Evolutionary conservation across 2,797 vertebrate genomes (phyloP), one percentile per base, ranked within the genome.

Genomic region (Cynodonichthys magdalenae): DNA sequence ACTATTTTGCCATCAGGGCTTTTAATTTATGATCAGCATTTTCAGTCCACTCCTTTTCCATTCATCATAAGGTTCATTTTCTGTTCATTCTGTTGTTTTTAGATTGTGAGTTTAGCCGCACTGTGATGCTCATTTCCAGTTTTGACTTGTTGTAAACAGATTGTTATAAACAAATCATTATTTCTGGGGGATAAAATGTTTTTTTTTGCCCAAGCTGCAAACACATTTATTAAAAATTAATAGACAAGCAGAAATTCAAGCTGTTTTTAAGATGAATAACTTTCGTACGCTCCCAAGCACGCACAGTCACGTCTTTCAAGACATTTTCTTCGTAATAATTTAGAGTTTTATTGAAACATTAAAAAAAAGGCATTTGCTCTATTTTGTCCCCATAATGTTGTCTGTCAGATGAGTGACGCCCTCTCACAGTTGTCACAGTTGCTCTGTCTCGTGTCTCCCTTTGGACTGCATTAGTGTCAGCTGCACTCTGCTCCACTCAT

Each of bases 401-500:
- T 76, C 75, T 90, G 82, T 90, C 85, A 84, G 59, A 69, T 74
- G 54, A 81, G 78, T 83, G 82, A 87, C 79, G 70, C 86, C 81
- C 83, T 89, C 87, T 90, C 85, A 91, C 91, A 91, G 78, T 87
- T 91, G 90, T 92, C 90, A 91, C 79, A 84, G 86, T 81, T 59
- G 76, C 85, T 91, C 85, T 76, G 86, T 86, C 80, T 89, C 71
- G 82, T 87, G 82, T 87, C 89, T 91, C 90, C 90, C 90, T 73
- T 87, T 58, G 75, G 89, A 90, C 82, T 86, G 84, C 85, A 91
- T 91, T 92, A 91, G 87, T 90, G 90, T 92, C 91, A 90, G 75
- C 76, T 75, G 77, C 53, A 74, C 82, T 90, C 82, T 75, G 67
- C 84, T 88, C 77, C 64, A 71, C 79, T 81, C 87, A 84, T 91